Conservation (phyloP, 30 jellyfish, hydroid and myxozoan genomes). For the Nemopilema nomurai region DNA sequence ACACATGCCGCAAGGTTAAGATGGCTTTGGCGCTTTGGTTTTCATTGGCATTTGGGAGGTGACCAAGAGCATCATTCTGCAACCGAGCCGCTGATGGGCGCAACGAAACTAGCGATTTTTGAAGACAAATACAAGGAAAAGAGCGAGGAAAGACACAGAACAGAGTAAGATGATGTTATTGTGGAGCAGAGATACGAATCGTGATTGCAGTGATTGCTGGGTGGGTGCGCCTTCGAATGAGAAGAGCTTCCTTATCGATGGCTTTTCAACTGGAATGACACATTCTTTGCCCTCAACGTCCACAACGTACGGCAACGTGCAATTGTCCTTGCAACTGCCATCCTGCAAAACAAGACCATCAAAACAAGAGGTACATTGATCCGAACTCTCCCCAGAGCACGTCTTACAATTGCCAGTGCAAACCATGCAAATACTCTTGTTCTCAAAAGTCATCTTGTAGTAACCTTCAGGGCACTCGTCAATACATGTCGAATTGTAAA, state of each 20-base stretch:
- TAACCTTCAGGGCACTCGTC: conserved; percentile 54
- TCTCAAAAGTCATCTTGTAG: conserved; percentile 12
- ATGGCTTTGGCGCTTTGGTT: not conserved
- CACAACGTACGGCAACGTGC: conserved; percentile 31
- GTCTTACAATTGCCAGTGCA: conserved; percentile 37
- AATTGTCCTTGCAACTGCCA: conserved; percentile 33
- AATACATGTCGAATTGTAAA: conserved; percentile 54
- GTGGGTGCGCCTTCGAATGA: conserved; percentile 12
- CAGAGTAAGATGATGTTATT: not conserved
- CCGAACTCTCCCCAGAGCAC: conserved; percentile 22
- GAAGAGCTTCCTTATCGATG: conserved; percentile 27
- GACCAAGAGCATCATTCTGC: not conserved
- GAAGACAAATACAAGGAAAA: not conserved
- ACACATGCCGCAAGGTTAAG: not conserved
- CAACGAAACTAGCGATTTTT: conserved; percentile 31
- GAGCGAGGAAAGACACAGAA: not conserved
- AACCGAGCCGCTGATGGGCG: not conserved
- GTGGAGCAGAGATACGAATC: not conserved
- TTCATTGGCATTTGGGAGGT: not conserved
- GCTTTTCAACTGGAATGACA: conserved; percentile 17
- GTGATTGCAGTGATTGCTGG: not conserved
- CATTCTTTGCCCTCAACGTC: conserved; percentile 33
- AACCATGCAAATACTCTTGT: conserved; percentile 13
- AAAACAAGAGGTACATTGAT: conserved; percentile 48
- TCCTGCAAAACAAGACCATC: conserved; percentile 30